Percentiles rank a stretch among this genome's conserved stretches.
Evolutionary conservation across 2,113 vertebrate species (phyloP).

Genomic region (Plestiodon gilberti): DNA sequence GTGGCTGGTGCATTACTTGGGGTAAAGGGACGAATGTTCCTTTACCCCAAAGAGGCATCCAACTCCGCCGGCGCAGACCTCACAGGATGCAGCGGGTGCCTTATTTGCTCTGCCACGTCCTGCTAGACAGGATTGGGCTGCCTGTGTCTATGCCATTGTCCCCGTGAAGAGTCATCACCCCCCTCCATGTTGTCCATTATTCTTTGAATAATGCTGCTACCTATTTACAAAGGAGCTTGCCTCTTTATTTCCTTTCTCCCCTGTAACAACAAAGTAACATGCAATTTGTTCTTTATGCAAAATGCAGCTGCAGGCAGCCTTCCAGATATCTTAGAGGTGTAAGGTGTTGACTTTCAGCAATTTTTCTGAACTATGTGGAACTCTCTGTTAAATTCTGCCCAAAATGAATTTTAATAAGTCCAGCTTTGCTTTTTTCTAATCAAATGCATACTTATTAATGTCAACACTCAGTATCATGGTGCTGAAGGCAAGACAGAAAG

Average conservation of each 20-base stretch:
- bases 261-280: neutral
- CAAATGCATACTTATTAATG: neutral
- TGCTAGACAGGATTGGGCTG: too few species aligned
- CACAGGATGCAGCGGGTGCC: too few species aligned
- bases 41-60: too few species aligned
- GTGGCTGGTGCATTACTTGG: too few species aligned
- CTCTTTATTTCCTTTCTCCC: neutral
- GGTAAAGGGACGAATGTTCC: too few species aligned
- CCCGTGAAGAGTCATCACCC: neutral
- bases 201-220: neutral
- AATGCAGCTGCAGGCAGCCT: slow-evolving; percentile 8
- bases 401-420: neutral
- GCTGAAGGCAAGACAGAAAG: neutral
- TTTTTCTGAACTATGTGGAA: neutral
- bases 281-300: neutral
- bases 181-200: too few species aligned
- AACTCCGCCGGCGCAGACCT: too few species aligned
- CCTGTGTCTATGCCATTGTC: neutral
- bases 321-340: neutral
- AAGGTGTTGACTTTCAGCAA: neutral
- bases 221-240: neutral
- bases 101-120: too few species aligned
- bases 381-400: neutral
- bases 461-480: neutral
- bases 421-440: slow-evolving; percentile 7